Evolutionary conservation across 2,888 invertebrate genomes (phyloP), one percentile per base, ranked within the genome.

Genomic region (Epinotia ramella): DNA sequence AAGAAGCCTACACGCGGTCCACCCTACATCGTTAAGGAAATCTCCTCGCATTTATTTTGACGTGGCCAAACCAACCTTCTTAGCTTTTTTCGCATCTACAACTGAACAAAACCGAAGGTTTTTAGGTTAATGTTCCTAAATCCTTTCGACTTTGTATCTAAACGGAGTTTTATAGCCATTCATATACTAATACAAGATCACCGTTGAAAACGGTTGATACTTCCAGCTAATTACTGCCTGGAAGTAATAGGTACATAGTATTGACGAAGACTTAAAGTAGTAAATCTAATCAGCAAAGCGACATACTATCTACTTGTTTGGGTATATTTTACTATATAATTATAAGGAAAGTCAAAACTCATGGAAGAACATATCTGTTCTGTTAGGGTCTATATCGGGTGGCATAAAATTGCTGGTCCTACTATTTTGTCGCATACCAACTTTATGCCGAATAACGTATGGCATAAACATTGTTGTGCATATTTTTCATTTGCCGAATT

Each of bases 21-120:
- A 73, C 59, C 49, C 73, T 65, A 73, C 73, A 66, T 73, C 64
- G 44, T 69, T 65, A 71, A 70, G 68, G 40, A 77, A 69, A 73
- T 73, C 68, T 69, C 66, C 56, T 67, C 66, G 67, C 68, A 73
- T 72, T 67, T 73, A 67, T 67, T 64, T 62, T 67, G 67, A 70
- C 62, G 72, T 72, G 62, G 59, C 18, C 53, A 70, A 70, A 72
- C 67, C 67, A 72, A 66, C 68, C 72, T 60, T 66, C 63, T 53
- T 72, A 75, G 59, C 71, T 72, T 67, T 69, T 73, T 77, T 68
- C 70, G 60, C 68, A 68, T 69, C 71, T 73, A 73, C 71, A 73
- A 56, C 68, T n/a, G 60, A 73, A 44, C 60, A 67, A 73, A 73
- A 65, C 65, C 72, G 57, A 72, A 64, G 57, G 57, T 72, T 72